These are phyloP conservation scores for Pangasianodon gigas DNA, from an alignment of 2,113 vertebrate genomes.

Conservation along the genomic window DNA sequence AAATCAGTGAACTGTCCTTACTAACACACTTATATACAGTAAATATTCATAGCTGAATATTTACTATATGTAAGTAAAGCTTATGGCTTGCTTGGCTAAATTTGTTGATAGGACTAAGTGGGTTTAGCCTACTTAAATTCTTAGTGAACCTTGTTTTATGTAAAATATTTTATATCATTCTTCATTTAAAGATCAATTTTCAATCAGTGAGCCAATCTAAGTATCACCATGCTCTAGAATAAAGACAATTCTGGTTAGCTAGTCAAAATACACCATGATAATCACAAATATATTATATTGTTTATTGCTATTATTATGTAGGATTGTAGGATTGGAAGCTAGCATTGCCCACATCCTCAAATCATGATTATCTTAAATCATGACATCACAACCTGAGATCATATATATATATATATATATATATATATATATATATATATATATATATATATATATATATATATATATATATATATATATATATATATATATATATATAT, in stretches of 20 bases:
- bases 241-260: background rate
- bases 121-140: background rate
- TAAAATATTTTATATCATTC: background rate
- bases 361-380: background rate
- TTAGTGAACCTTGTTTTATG: background rate
- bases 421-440: too few species aligned
- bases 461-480: too few species aligned
- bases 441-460: background rate
- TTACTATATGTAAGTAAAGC: too few species aligned
- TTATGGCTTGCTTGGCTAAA: background rate
- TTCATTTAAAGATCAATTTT: background rate
- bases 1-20: too few species aligned
- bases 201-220: background rate
- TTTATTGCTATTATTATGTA: background rate
- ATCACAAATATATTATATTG: background rate
- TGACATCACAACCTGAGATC: constrained; percentile 11
- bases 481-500: too few species aligned
- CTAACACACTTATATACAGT: too few species aligned
- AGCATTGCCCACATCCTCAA: background rate
- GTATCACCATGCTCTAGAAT: background rate
- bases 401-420: background rate
- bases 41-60: background rate
- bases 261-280: background rate
- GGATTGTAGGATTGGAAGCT: background rate
- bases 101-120: background rate